phyloP scores from a whole-genome alignment of 2,888 invertebrate genomes.

The Patella ulyssiponensis region DNA sequence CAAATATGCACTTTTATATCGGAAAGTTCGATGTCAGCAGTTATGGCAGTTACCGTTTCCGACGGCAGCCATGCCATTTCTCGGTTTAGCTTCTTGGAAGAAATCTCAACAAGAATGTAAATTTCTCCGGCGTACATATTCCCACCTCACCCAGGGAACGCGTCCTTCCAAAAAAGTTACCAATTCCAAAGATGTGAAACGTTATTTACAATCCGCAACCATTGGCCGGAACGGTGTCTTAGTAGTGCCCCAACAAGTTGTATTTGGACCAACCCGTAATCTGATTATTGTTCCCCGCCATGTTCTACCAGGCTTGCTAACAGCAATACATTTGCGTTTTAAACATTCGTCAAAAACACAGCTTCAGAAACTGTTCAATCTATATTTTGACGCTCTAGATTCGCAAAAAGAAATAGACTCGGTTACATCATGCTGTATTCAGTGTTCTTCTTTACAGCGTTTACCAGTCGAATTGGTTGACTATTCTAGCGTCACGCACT shows the following conservation, averaged over 20 bases:
- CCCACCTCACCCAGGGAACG: constrained; percentile 13
- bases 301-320: background rate
- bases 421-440: background rate
- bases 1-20: constrained; percentile 10
- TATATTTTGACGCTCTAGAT: constrained; percentile 1
- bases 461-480: background rate
- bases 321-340: constrained; percentile 8
- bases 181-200: background rate
- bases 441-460: background rate
- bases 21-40: background rate
- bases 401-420: background rate
- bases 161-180: constrained; percentile 12
- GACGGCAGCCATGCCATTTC: background rate
- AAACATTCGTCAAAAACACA: background rate
- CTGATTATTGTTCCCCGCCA: background rate
- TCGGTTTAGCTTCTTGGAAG: background rate
- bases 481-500: background rate
- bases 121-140: background rate
- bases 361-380: background rate
- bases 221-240: background rate
- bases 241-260: constrained; percentile 1
- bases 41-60: background rate
- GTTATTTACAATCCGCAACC: constrained; percentile 4
- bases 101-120: constrained; percentile 8
- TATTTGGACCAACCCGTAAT: background rate